A percentile compares a stretch with the other conserved stretches of the same genome.
Conservation (phyloP, 2,888 invertebrate species). For the Apotomis turbidana region DNA sequence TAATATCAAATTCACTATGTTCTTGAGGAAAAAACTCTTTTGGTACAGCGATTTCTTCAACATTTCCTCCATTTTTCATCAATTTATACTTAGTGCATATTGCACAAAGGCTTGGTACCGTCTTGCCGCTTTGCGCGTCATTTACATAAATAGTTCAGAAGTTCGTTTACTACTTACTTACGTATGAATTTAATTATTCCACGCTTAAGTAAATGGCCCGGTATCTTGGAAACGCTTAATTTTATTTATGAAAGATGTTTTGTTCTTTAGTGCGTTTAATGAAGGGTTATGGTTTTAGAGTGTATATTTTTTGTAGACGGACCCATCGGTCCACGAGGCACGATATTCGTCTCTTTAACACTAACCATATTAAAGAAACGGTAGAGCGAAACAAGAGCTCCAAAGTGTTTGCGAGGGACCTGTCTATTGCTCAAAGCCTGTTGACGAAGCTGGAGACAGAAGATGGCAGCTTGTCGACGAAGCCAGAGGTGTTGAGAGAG, state of each 20-base stretch:
- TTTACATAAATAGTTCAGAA: conserved; percentile 66
- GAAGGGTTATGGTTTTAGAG: too few relatives aligned
- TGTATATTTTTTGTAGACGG: too few relatives aligned
- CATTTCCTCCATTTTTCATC: neutral
- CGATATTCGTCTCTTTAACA: neutral
- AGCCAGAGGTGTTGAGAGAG: too few relatives aligned
- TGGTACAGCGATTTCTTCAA: neutral
- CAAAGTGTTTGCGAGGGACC: neutral
- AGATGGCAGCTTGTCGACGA: too few relatives aligned
- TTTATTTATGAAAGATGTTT: conserved; percentile 29
- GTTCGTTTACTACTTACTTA: conserved; percentile 55
- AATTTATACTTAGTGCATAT: conserved; percentile 37
- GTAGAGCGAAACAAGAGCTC: neutral
- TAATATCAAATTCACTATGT: neutral
- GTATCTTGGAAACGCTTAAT: conserved; percentile 15
- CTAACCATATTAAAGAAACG: neutral
- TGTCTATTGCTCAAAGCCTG: too few relatives aligned
- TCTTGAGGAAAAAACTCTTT: neutral
- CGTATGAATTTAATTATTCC: conserved; percentile 56
- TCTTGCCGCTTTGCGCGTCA: conserved; percentile 63
- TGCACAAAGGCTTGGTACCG: conserved; percentile 64
- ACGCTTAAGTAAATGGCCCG: conserved; percentile 25
- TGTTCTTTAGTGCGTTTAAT: neutral
- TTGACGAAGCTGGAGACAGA: too few relatives aligned
- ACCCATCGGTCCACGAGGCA: neutral